These are phyloP conservation scores for Augochlora pura DNA, from an alignment of 1,140 invertebrate genomes.

Conservation along the genomic window DNA sequence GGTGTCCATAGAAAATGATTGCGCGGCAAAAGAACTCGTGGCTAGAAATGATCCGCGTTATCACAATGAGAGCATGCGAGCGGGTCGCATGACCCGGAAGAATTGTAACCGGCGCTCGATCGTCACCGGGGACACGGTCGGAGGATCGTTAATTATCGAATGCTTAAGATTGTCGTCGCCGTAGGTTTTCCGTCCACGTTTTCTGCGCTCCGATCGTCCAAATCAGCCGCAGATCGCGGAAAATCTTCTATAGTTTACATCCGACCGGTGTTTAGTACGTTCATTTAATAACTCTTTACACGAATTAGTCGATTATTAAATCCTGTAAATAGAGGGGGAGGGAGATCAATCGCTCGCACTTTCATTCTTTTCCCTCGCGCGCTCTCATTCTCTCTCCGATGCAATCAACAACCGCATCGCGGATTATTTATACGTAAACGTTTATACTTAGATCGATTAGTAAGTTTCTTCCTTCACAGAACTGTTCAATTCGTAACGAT, in stretches of 20 bases:
- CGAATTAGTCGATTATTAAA: not conserved
- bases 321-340: not conserved
- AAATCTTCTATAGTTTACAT: not conserved
- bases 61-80: not conserved
- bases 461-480: not conserved
- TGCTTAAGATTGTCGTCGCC: constrained; percentile 31
- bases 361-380: too few species aligned
- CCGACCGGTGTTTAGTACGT: not conserved
- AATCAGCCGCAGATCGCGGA: not conserved
- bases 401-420: too few species aligned
- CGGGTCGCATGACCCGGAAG: not conserved
- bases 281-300: not conserved
- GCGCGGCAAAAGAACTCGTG: constrained; percentile 23
- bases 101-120: not conserved
- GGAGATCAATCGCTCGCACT: not conserved
- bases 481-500: not conserved
- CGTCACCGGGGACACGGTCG: not conserved
- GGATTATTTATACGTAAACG: not conserved
- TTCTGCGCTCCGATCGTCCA: not conserved
- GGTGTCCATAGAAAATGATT: constrained; percentile 25
- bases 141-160: constrained; percentile 31
- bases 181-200: not conserved
- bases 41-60: not conserved
- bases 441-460: constrained; percentile 1
- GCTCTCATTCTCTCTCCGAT: not conserved